phyloP scores from a whole-genome alignment of 2,888 invertebrate genomes.

The Spodoptera littoralis region DNA sequence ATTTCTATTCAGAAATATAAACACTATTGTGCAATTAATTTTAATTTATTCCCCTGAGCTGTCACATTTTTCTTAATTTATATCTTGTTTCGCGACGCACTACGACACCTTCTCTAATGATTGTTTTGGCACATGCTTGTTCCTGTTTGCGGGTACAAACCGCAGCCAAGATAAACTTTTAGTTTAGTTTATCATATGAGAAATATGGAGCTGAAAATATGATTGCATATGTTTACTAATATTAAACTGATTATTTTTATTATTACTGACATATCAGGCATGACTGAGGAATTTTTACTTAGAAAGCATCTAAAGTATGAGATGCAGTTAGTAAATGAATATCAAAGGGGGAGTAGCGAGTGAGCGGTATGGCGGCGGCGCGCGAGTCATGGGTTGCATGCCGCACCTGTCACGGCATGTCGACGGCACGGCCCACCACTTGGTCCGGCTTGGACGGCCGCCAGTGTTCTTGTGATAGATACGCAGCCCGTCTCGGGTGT shows the following conservation, averaged over 20 bases:
- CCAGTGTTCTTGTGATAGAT: constrained; percentile 85
- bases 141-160: constrained; percentile 64
- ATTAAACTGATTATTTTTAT: constrained; percentile 47
- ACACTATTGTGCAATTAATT: constrained; percentile 79
- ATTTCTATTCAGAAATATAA: constrained; percentile 81
- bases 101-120: constrained; percentile 74
- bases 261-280: constrained; percentile 51
- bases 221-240: constrained; percentile 46
- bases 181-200: constrained; percentile 29
- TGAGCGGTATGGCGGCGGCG: constrained; percentile 71
- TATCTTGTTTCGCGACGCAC: constrained; percentile 69
- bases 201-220: constrained; percentile 41
- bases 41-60: constrained; percentile 75
- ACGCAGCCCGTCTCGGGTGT: constrained; percentile 82
- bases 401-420: constrained; percentile 86
- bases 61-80: constrained; percentile 81
- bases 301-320: constrained; percentile 61
- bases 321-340: constrained; percentile 66
- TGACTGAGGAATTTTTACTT: constrained; percentile 60
- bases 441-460: constrained; percentile 82
- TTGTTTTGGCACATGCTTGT: constrained; percentile 76
- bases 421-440: constrained; percentile 85
- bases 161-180: constrained; percentile 68
- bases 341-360: constrained; percentile 71
- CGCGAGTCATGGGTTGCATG: constrained; percentile 85